These are phyloP conservation scores for Lydus trimaculatus DNA, from an alignment of 2,888 invertebrate genomes.

Conservation along the genomic window DNA sequence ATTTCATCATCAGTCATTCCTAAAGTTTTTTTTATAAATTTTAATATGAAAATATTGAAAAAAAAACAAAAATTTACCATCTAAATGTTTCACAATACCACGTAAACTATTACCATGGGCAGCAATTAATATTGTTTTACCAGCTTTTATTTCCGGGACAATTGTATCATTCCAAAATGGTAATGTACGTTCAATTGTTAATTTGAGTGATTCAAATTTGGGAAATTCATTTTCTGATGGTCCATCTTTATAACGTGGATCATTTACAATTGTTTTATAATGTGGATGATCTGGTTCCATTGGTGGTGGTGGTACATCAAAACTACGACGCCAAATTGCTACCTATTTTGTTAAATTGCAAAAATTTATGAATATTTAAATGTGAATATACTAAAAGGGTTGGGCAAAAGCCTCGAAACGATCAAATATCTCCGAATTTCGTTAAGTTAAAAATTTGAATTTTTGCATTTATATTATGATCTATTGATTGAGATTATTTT, in stretches of 20 bases:
- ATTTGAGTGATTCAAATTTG: conserved; percentile 82
- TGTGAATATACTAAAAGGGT: no score
- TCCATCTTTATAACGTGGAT: conserved; percentile 73
- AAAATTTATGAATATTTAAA: background rate
- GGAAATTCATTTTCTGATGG: conserved; percentile 82
- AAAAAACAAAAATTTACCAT: conserved; percentile 34
- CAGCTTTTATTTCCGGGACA: conserved; percentile 84
- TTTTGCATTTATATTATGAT: no score
- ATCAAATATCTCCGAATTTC: no score
- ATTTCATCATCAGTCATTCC: conserved; percentile 75
- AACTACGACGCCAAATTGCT: conserved; percentile 88
- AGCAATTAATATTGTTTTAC: conserved; percentile 82
- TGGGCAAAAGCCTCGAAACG: no score
- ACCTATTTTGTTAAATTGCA: conserved; percentile 57
- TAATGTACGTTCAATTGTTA: conserved; percentile 83
- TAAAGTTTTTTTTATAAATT: conserved; percentile 48
- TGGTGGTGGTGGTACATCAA: conserved; percentile 83
- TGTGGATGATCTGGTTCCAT: conserved; percentile 83
- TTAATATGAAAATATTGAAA: background rate
- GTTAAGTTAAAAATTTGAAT: no score
- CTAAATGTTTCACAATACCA: conserved; percentile 83
- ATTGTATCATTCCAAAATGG: conserved; percentile 92
- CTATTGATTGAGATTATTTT: no score
- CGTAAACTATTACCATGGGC: conserved; percentile 90
- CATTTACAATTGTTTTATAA: conserved; percentile 79